phyloP scores from a whole-genome alignment of 2,888 invertebrate genomes.

The Hetaerina titia region DNA sequence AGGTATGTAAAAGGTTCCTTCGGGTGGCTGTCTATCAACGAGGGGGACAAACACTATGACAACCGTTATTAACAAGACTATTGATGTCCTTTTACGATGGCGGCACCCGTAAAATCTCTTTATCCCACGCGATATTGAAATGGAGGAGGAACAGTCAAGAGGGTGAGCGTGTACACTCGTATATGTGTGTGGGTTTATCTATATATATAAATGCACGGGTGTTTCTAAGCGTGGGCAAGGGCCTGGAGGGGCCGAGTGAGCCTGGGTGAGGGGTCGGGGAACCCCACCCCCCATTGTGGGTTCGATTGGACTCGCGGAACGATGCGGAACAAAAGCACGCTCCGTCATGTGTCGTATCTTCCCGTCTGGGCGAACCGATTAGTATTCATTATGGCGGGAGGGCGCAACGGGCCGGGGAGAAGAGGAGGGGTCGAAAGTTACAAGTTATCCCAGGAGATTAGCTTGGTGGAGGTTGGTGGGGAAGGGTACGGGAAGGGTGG shows the following conservation, averaged over 20 bases:
- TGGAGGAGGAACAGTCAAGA: neutral
- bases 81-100: conserved; percentile 38
- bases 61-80: conserved; percentile 25
- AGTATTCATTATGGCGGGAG: neutral
- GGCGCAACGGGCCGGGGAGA: neutral
- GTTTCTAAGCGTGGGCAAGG: neutral
- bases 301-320: conserved; percentile 17
- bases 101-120: conserved; percentile 42
- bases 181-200: too few relatives aligned
- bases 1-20: too few relatives aligned
- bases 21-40: conserved; percentile 44
- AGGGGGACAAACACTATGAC: conserved; percentile 34
- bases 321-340: conserved; percentile 3
- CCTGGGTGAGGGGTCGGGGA: neutral
- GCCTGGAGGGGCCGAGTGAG: neutral
- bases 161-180: neutral
- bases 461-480: neutral
- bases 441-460: neutral
- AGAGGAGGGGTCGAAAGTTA: neutral
- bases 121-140: conserved; percentile 20
- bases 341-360: neutral
- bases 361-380: neutral
- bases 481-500: too few relatives aligned
- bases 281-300: neutral
- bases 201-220: too few relatives aligned